Evolutionary conservation across 2,888 invertebrate species (phyloP).

Genomic region (Spatulosminthurus flaviceps): DNA sequence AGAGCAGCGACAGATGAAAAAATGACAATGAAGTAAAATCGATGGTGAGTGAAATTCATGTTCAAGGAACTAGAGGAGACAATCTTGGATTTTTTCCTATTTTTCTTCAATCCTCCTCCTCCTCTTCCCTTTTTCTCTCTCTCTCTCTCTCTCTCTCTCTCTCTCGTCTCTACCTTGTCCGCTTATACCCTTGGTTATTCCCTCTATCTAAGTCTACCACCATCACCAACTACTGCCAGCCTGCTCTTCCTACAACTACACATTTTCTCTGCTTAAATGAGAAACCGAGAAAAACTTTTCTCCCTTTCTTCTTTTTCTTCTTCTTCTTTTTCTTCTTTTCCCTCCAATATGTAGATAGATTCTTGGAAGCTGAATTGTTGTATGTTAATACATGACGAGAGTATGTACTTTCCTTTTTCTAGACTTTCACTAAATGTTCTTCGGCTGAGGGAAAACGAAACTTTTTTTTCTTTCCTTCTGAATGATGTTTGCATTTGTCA

Average conservation of each 20-base stretch:
- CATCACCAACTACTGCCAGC: neutral
- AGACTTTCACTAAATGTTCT: too few relatives aligned
- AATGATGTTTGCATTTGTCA: slow-evolving; percentile 48
- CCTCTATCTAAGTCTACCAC: neutral
- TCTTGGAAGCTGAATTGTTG: too few relatives aligned
- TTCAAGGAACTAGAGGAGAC: slow-evolving; percentile 26
- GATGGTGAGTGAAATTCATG: slow-evolving; percentile 49
- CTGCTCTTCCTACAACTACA: too few relatives aligned
- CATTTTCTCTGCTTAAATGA: slow-evolving; percentile 1
- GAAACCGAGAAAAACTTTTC: slow-evolving; percentile 3
- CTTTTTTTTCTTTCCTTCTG: slow-evolving; percentile 8
- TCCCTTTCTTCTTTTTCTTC: neutral
- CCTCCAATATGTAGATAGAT: too few relatives aligned
- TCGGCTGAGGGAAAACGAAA: slow-evolving; percentile 24
- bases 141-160: neutral
- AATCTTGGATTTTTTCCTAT: slow-evolving; percentile 22
- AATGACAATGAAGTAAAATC: slow-evolving; percentile 48
- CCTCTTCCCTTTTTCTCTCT: neutral
- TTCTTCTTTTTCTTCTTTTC: too few relatives aligned
- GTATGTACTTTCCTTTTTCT: too few relatives aligned
- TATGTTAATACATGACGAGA: too few relatives aligned
- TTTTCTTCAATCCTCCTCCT: slow-evolving; percentile 21
- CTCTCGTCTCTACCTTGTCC: slow-evolving; percentile 23
- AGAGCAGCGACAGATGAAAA: slow-evolving; percentile 46
- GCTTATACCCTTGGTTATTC: slow-evolving; percentile 5